phyloP scores from a whole-genome alignment of 1,140 invertebrate species.

The Nephila pilipes region DNA sequence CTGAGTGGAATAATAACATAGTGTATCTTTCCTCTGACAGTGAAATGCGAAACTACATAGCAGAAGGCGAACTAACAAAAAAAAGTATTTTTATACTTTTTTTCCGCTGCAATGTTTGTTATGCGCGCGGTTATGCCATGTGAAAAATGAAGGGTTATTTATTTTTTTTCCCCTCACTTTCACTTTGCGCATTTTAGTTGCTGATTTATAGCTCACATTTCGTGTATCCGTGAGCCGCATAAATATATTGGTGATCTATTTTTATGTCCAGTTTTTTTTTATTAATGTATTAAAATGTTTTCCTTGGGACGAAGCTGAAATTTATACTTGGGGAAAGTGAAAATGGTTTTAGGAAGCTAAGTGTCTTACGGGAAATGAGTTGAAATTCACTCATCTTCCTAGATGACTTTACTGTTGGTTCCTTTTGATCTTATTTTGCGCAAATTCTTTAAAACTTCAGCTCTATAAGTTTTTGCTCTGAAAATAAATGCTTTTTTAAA shows the following conservation, averaged over 20 bases:
- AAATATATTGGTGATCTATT: constrained; percentile 74
- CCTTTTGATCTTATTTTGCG: not conserved
- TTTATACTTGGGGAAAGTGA: constrained; percentile 11
- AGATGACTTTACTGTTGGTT: not conserved
- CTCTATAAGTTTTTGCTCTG: too few species aligned
- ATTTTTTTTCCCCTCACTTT: constrained; percentile 50
- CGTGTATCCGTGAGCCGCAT: constrained; percentile 69
- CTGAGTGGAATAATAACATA: constrained; percentile 71
- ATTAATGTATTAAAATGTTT: not conserved
- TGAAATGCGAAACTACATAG: constrained; percentile 72
- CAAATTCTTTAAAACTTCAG: not conserved
- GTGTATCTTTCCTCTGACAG: constrained; percentile 67
- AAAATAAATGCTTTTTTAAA: too few species aligned
- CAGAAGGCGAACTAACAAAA: constrained; percentile 9
- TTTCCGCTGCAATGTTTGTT: constrained; percentile 53
- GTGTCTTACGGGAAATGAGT: not conserved
- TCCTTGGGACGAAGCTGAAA: not conserved
- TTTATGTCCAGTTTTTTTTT: constrained; percentile 32
- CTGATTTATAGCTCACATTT: constrained; percentile 76
- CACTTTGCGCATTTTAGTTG: constrained; percentile 72
- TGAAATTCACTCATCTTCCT: not conserved
- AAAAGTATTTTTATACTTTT: constrained; percentile 67
- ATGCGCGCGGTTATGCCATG: constrained; percentile 68
- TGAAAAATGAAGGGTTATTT: constrained; percentile 76
- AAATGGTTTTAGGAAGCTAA: constrained; percentile 6